A percentile compares a stretch with the other conserved stretches of the same genome.
Evolutionary conservation across 2,888 invertebrate genomes (phyloP).

Genomic region (Tetragonula carbonaria): DNA sequence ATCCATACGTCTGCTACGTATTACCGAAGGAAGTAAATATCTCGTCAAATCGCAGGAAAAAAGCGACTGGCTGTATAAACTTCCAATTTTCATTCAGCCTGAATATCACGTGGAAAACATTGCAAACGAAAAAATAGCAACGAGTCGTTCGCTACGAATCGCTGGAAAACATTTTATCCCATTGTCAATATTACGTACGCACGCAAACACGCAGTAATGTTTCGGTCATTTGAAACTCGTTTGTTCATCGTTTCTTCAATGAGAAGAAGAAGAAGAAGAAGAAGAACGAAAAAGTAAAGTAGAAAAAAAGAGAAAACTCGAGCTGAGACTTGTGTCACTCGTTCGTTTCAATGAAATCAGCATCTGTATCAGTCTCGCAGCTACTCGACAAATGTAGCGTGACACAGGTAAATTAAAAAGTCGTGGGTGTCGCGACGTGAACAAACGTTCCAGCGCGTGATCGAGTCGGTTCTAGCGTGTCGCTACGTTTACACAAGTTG

Average conservation of each 20-base stretch:
- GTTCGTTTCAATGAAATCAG: conserved; percentile 7
- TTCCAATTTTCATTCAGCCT: neutral
- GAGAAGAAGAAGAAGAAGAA: neutral
- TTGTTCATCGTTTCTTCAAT: neutral
- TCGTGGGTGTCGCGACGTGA: neutral
- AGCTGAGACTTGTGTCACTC: neutral
- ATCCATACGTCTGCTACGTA: neutral
- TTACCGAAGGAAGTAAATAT: neutral
- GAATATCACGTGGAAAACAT: neutral
- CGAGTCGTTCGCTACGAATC: neutral
- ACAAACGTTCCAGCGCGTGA: conserved; percentile 22
- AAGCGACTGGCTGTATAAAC: neutral
- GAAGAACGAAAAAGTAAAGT: no score
- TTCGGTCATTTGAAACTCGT: neutral
- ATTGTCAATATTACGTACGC: neutral
- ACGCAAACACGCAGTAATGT: neutral
- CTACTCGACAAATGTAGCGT: conserved; percentile 12
- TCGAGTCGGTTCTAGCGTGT: neutral
- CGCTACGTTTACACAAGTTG: conserved; percentile 38
- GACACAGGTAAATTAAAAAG: conserved; percentile 13
- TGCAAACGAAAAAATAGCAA: neutral
- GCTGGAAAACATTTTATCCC: neutral
- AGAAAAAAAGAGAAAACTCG: neutral
- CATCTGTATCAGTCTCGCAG: neutral
- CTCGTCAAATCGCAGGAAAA: neutral